These are phyloP conservation scores for Liopterus haemorrhoidalis DNA, from an alignment of 2,888 invertebrate genomes.

Conservation along the genomic window DNA sequence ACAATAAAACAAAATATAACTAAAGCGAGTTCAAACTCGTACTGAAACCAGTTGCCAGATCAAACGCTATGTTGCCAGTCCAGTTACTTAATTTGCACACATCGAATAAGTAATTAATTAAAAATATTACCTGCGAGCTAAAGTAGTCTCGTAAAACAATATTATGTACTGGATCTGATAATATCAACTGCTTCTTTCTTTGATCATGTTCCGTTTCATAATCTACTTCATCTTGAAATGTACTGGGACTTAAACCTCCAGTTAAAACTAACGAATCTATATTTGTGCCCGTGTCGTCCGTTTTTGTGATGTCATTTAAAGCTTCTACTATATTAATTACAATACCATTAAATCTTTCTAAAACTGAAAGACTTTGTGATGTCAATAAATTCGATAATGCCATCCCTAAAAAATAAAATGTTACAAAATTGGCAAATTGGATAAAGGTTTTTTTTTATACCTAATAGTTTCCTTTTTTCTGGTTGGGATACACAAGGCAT, in stretches of 20 bases:
- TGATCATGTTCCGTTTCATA: constrained; percentile 70
- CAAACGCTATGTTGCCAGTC: no score
- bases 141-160: constrained; percentile 67
- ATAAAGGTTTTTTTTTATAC: constrained; percentile 46
- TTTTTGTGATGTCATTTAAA: constrained; percentile 71
- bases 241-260: constrained; percentile 41
- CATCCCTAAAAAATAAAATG: constrained; percentile 38
- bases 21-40: not conserved
- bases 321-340: constrained; percentile 69
- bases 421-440: constrained; percentile 1
- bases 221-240: constrained; percentile 49
- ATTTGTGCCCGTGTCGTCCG: constrained; percentile 56
- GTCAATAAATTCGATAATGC: constrained; percentile 66
- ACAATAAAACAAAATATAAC: no score
- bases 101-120: no score
- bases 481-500: constrained; percentile 72
- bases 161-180: constrained; percentile 73
- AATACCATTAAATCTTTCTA: constrained; percentile 67
- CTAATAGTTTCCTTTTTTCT: constrained; percentile 77
- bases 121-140: constrained; percentile 59
- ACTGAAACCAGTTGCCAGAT: no score
- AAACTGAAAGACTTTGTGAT: constrained; percentile 60
- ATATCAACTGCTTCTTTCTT: constrained; percentile 61
- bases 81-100: no score
- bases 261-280: constrained; percentile 41